phyloP scores from a whole-genome alignment of 1,140 invertebrate genomes.

The Spodoptera frugiperda region DNA sequence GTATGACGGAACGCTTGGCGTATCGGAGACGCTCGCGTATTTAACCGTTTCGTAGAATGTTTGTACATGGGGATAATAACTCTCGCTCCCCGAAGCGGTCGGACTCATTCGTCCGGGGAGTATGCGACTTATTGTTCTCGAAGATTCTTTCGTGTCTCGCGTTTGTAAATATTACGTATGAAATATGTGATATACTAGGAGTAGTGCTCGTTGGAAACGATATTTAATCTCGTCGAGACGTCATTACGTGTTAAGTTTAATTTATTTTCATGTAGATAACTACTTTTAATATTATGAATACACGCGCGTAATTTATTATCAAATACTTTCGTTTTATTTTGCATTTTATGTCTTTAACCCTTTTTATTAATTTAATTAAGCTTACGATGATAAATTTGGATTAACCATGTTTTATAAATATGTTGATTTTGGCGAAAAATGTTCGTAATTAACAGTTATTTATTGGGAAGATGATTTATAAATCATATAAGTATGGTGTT shows the following conservation, averaged over 20 bases:
- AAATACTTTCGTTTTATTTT: constrained; percentile 66
- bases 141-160: constrained; percentile 25
- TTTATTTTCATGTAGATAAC: constrained; percentile 71
- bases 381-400: constrained; percentile 42
- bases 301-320: constrained; percentile 71
- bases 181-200: constrained; percentile 37
- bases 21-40: constrained; percentile 59
- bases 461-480: constrained; percentile 37
- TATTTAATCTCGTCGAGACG: constrained; percentile 29
- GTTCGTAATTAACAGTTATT: constrained; percentile 41
- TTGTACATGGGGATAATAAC: constrained; percentile 77
- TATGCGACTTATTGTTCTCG: constrained; percentile 80
- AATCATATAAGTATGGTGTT: constrained; percentile 38
- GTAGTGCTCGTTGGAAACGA: constrained; percentile 29
- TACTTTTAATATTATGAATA: constrained; percentile 76
- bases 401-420: constrained; percentile 44
- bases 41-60: constrained; percentile 56
- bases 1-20: constrained; percentile 65
- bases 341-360: constrained; percentile 38
- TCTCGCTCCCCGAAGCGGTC: constrained; percentile 66
- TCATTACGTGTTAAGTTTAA: constrained; percentile 49
- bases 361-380: constrained; percentile 47
- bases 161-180: constrained; percentile 42
- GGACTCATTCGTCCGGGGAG: constrained; percentile 58
- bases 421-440: constrained; percentile 39